Evolutionary conservation across 2,113 vertebrate species (phyloP).

Genomic region (Synodontis membranacea): DNA sequence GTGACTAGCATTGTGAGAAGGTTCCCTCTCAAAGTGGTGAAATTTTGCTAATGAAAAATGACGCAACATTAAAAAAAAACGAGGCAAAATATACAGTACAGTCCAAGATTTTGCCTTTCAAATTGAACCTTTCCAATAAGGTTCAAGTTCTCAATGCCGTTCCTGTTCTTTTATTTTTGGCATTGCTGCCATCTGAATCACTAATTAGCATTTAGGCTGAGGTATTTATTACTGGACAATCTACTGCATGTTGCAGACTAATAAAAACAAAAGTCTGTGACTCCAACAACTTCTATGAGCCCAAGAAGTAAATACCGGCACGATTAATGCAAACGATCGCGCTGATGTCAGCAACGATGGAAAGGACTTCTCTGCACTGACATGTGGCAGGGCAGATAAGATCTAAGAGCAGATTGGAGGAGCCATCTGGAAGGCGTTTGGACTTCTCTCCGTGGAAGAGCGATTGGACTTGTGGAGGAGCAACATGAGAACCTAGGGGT

Average conservation of each 20-base stretch:
- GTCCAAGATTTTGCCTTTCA: background rate
- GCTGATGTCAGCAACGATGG: slow-evolving; percentile 11
- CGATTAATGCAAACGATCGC: background rate
- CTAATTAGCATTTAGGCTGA: background rate
- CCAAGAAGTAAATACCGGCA: background rate
- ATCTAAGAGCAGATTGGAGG: slow-evolving; percentile 75
- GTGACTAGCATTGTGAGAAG: background rate
- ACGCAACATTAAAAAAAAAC: background rate
- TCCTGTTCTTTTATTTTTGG: background rate
- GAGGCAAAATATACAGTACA: background rate
- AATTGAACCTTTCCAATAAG: background rate
- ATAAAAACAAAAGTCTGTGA: background rate
- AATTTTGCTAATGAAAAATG: background rate
- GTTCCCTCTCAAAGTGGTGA: background rate
- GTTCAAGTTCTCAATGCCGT: background rate
- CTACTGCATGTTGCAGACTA: background rate
- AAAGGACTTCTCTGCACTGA: slow-evolving; percentile 36
- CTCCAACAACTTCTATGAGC: background rate
- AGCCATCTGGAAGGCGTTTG: slow-evolving; percentile 84
- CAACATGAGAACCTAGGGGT: slow-evolving; percentile 46
- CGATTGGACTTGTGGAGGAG: slow-evolving; percentile 54
- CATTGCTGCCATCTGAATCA: background rate
- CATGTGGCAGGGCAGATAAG: slow-evolving; percentile 44
- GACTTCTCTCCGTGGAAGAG: slow-evolving; percentile 63
- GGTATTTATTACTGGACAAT: background rate